Percentiles rank a stretch among this genome's conserved stretches.
Conservation (phyloP, 2,113 vertebrate genomes). For the Theristicus caerulescens region DNA sequence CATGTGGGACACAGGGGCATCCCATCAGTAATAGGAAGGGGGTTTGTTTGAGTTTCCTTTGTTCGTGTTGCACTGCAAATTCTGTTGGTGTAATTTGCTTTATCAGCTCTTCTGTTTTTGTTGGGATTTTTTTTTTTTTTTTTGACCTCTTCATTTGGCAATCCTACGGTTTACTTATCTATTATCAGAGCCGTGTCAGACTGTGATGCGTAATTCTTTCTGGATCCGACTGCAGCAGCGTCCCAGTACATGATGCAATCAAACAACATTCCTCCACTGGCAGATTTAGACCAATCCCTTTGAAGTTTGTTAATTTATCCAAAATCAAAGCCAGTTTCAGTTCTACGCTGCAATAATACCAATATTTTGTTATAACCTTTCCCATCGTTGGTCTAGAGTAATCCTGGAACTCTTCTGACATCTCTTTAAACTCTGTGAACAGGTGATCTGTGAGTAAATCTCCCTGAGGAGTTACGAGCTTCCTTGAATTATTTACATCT, state of each 20-base stretch:
- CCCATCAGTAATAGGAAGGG: not conserved
- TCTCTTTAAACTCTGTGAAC: constrained; percentile 21
- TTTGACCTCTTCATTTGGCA: constrained; percentile 60
- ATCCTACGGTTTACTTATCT: constrained; percentile 37
- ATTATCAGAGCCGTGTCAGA: constrained; percentile 50
- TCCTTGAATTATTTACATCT: constrained; percentile 56
- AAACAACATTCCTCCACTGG: not conserved
- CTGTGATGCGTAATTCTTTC: constrained; percentile 51
- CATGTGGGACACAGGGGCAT: not conserved
- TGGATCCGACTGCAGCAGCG: constrained; percentile 14
- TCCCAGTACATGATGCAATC: constrained; percentile 44
- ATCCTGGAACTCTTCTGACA: constrained; percentile 2
- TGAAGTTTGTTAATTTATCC: constrained; percentile 20
- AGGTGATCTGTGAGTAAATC: constrained; percentile 59
- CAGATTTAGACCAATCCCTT: constrained; percentile 22
- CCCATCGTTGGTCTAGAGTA: not conserved
- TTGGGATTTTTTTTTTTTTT: constrained; percentile 5
- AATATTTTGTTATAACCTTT: not conserved
- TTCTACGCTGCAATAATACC: not conserved
- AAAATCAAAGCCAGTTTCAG: constrained; percentile 12
- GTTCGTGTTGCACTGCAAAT: constrained; percentile 3
- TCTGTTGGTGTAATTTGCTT: constrained; percentile 44
- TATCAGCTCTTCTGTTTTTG: constrained; percentile 22
- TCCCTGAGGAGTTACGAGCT: constrained; percentile 29
- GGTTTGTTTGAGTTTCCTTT: constrained; percentile 51